Base-by-base conservation (phyloP, 2,888 invertebrate genomes). In the Drosophila meridionalis region DNA sequence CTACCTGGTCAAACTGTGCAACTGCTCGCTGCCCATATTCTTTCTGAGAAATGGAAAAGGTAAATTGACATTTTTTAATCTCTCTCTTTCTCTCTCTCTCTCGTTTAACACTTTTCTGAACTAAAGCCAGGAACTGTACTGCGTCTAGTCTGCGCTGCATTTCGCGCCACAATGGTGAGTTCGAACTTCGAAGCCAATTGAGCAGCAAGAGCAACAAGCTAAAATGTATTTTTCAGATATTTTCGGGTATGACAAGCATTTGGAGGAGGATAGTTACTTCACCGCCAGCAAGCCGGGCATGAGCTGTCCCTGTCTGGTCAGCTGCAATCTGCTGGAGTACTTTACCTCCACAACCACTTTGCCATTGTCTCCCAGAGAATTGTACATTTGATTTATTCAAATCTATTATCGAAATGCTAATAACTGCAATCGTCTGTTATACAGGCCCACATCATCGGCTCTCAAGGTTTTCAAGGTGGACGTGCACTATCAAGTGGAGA, bases 401-500 rank as follows among this genome's bases (percentile, higher is more conserved):
- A 11, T 32, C 0, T 26, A 30, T n/a, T 12, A 9, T 3, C 32
- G 8, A 47, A 0, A 1, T n/a, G 3, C 30, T 20, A 1, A 20
- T 11, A 32, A 9, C 45, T 50, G 4, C 12, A n/a, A 20, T 14
- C 28, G 8, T 12, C 0, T 32, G 3, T 2, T 20, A 7, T 8
- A 1, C 48, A 90, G 89, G 0, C 57, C 75, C 6, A 69, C 75
- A 36, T 57, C 72, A 9, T 56, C 74, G 0, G 65, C 70, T 2
- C 56, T 71, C 1, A 83, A 81, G 36, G 66, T 79, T 7, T 90
- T 92, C 50, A 84, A 84, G 38, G 70, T 94, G 12, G 94, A 94
- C 80, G 91, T 94, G 2, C 93, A 93, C 75, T 94, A 92, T 69
- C 92, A 92, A 59, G 87, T 92, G 30, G 92, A 92, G 8, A 91